Percentiles rank a stretch among this genome's conserved stretches.
phyloP scores from a whole-genome alignment of 2,888 invertebrate species.

The Gymnoscelis rufifasciata region DNA sequence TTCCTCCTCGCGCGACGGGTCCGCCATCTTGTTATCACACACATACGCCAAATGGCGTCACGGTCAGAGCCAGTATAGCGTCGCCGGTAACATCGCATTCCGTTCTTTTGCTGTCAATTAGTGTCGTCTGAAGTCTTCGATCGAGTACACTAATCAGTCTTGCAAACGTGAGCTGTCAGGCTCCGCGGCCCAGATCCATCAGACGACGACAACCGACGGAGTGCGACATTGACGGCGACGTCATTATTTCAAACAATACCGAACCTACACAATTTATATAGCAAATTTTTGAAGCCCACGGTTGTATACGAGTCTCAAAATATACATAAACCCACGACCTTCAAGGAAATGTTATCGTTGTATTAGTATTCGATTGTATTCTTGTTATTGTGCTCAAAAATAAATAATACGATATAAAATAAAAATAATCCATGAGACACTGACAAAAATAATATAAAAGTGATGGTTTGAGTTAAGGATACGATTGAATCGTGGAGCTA shows the following conservation, averaged over 20 bases:
- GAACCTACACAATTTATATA: conserved; percentile 31
- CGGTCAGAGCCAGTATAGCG: conserved; percentile 81
- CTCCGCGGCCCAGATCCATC: conserved; percentile 36
- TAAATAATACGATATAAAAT: conserved; percentile 34
- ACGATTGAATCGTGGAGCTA: conserved; percentile 64
- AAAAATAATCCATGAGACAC: conserved; percentile 51
- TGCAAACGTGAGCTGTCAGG: conserved; percentile 23
- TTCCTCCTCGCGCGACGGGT: conserved; percentile 96
- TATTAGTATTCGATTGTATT: conserved; percentile 44
- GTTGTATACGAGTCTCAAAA: conserved; percentile 36
- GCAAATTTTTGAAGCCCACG: conserved; percentile 50
- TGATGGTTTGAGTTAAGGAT: conserved; percentile 46
- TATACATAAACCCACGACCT: conserved; percentile 55
- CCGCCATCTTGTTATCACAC: conserved; percentile 92
- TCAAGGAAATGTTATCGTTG: conserved; percentile 45
- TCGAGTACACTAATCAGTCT: conserved; percentile 12
- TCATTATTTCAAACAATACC: conserved; percentile 41
- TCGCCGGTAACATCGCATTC: conserved; percentile 82
- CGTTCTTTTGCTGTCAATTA: conserved; percentile 3
- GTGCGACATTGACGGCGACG: conserved; percentile 61
- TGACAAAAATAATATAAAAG: conserved; percentile 39
- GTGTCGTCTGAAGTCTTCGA: conserved; percentile 5
- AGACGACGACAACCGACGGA: conserved; percentile 34
- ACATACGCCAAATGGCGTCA: conserved; percentile 75
- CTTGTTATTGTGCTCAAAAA: conserved; percentile 45